A percentile compares a stretch with the other conserved stretches of the same genome.
Evolutionary conservation across 2,888 invertebrate genomes (phyloP).

Genomic region (Chesias legatella): DNA sequence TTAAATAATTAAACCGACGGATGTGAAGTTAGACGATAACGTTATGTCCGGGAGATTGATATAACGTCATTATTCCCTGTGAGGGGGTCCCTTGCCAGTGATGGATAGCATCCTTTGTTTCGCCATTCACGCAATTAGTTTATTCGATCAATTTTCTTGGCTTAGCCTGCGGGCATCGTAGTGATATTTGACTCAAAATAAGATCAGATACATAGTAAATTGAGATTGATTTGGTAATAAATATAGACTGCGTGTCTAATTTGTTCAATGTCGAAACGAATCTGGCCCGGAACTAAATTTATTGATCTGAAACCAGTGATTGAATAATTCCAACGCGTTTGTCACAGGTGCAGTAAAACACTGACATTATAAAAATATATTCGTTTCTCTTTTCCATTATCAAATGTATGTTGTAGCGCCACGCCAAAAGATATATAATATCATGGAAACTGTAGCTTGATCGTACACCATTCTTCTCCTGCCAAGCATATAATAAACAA

Average conservation of each 20-base stretch:
- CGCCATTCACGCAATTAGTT: slow-evolving; percentile 12
- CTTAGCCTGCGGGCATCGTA: slow-evolving; percentile 2
- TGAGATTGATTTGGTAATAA: slow-evolving; percentile 47
- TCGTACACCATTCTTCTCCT: no score
- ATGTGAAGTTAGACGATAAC: slow-evolving; percentile 39
- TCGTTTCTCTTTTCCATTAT: no score
- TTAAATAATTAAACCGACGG: slow-evolving; percentile 48
- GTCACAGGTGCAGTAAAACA: slow-evolving; percentile 1
- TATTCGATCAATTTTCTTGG: slow-evolving; percentile 2
- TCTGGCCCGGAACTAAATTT: slow-evolving; percentile 48
- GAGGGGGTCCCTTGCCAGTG: slow-evolving; percentile 25
- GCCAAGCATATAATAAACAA: no score
- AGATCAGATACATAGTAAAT: slow-evolving; percentile 18
- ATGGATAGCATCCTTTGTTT: slow-evolving; percentile 32
- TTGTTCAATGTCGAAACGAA: slow-evolving; percentile 50
- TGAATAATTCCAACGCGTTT: slow-evolving; percentile 26
- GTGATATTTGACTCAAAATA: slow-evolving; percentile 22
- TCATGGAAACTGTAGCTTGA: no score
- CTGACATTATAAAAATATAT: no score
- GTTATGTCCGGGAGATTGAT: slow-evolving; percentile 17
- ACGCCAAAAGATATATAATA: no score
- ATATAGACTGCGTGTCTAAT: slow-evolving; percentile 48
- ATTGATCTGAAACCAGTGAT: slow-evolving; percentile 39
- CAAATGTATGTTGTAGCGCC: no score
- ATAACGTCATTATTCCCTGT: slow-evolving; percentile 21